These are phyloP conservation scores for Drosophila serrata DNA, from an alignment of 1,140 invertebrate species.

Conservation along the genomic window DNA sequence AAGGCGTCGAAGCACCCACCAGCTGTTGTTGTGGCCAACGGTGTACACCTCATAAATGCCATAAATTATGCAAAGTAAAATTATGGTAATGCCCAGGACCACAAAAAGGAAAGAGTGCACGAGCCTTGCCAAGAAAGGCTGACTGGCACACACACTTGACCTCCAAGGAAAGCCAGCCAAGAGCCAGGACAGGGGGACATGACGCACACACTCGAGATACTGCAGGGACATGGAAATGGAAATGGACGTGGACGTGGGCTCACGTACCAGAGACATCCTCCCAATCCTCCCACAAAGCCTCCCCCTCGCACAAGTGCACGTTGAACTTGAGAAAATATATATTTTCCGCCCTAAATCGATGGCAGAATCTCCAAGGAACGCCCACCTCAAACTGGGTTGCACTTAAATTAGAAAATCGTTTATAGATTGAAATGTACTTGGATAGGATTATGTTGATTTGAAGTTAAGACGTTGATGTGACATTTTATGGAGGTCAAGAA, in stretches of 20 bases:
- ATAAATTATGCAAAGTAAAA: slow-evolving; percentile 59
- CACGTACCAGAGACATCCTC: slow-evolving; percentile 22
- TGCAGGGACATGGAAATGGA: slow-evolving; percentile 42
- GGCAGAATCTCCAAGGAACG: slow-evolving; percentile 2
- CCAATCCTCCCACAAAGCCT: slow-evolving; percentile 1
- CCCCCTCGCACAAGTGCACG: slow-evolving; percentile 56
- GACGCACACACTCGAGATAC: slow-evolving; percentile 22
- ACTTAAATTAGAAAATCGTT: neutral
- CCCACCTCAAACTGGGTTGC: slow-evolving; percentile 6
- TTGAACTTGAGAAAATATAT: slow-evolving; percentile 71
- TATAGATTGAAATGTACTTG: neutral
- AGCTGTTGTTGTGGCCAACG: neutral
- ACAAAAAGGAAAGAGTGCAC: slow-evolving; percentile 59
- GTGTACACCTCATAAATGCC: slow-evolving; percentile 9
- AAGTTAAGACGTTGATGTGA: neutral
- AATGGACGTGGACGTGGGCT: slow-evolving; percentile 59
- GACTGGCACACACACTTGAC: slow-evolving; percentile 40
- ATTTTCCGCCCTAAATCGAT: slow-evolving; percentile 15
- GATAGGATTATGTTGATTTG: neutral
- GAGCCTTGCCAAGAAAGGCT: slow-evolving; percentile 31
- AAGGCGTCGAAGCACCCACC: no score
- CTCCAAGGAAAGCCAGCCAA: slow-evolving; percentile 23
- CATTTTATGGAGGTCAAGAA: neutral
- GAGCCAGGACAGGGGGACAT: slow-evolving; percentile 20
- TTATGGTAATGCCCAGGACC: slow-evolving; percentile 56